Base-by-base conservation (phyloP, 2,113 vertebrate species). In the Pachycephala philippinensis region DNA sequence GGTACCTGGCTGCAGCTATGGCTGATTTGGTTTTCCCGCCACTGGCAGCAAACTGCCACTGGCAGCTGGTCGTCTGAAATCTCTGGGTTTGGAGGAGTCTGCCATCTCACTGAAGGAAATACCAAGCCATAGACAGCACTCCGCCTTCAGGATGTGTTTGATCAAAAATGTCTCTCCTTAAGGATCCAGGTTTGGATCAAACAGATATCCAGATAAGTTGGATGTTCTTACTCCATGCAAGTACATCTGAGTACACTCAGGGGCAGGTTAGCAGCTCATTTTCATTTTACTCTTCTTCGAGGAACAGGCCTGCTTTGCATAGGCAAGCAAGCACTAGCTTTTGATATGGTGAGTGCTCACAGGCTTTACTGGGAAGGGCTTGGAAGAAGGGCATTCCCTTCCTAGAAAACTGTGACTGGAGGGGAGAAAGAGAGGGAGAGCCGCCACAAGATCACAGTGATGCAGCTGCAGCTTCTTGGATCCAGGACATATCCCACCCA, bases 401-500 rank as follows among this genome's bases (percentile, higher is more conserved):
- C 61, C 64, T 84, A 52, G 52, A 84, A 89, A 92, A 56, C 60
- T 50, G 39, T 81, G 37, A 9, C 49, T 76, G 31, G 16, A 84
- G 35, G 10, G 30, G 15, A 86, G 50, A 65, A 39, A 60, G 33
- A 27, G 52, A 19, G 33, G 16, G 47, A 23, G 23, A 61, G n/a
- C 0, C 1, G 68, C 47, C 1, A 3, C 47, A 39, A 35, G 50
- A 81, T 40, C 10, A 4, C 18, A 13, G 60, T 14, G 83, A 50
- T 93, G 92, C 90, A 90, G 90, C 88, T 94, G 91, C 77, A 90
- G 72, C 37, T 52, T 64, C 72, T 75, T 10, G 20, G 85, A 77
- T 77, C 54, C 24, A 18, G 44, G 84, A n/a, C 18, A 7, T 10
- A 7, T 44, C 80, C 72, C 94, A 87, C 64, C 69, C 89, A 79